Percentiles rank a stretch among this genome's conserved stretches.
phyloP scores from a whole-genome alignment of 35 echinoderm and acorn worm species.

The Patiria miniata region DNA sequence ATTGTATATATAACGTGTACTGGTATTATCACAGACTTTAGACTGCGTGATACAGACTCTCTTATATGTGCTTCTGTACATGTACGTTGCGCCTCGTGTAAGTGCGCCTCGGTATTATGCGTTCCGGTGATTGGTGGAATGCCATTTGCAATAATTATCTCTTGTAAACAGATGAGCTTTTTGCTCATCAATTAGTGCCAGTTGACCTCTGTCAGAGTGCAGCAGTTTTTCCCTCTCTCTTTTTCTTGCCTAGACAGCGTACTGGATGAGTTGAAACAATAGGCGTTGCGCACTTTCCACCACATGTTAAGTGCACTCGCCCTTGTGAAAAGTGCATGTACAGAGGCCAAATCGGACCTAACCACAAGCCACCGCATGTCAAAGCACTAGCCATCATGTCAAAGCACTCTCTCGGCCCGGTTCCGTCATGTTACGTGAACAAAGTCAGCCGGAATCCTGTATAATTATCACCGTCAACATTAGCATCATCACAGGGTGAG shows the following conservation, averaged over 20 bases:
- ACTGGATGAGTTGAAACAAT: slow-evolving; percentile 45
- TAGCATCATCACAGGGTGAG: neutral
- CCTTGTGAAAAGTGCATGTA: slow-evolving; percentile 53
- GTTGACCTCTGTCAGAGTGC: slow-evolving; percentile 39
- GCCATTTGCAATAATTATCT: slow-evolving; percentile 11
- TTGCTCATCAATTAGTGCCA: slow-evolving; percentile 61
- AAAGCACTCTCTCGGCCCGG: neutral
- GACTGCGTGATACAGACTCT: too few relatives aligned
- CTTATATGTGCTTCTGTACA: too few relatives aligned
- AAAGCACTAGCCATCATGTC: slow-evolving; percentile 48
- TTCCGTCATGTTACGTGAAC: neutral
- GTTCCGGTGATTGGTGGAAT: neutral
- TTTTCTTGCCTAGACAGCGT: neutral
- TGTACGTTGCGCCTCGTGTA: too few relatives aligned
- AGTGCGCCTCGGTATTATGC: too few relatives aligned
- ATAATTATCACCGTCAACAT: neutral
- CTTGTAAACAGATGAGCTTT: slow-evolving; percentile 33
- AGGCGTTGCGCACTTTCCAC: slow-evolving; percentile 50
- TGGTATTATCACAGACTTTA: too few relatives aligned
- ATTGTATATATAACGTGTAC: too few relatives aligned
- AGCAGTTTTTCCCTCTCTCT: neutral
- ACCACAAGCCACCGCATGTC: slow-evolving; percentile 32
- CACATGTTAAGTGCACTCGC: slow-evolving; percentile 48
- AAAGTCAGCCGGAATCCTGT: neutral
- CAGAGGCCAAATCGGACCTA: neutral